A percentile compares a stretch with the other conserved stretches of the same genome.
Evolutionary conservation across 1,140 invertebrate species (phyloP).

Genomic region (Neotoxoptera formosana): DNA sequence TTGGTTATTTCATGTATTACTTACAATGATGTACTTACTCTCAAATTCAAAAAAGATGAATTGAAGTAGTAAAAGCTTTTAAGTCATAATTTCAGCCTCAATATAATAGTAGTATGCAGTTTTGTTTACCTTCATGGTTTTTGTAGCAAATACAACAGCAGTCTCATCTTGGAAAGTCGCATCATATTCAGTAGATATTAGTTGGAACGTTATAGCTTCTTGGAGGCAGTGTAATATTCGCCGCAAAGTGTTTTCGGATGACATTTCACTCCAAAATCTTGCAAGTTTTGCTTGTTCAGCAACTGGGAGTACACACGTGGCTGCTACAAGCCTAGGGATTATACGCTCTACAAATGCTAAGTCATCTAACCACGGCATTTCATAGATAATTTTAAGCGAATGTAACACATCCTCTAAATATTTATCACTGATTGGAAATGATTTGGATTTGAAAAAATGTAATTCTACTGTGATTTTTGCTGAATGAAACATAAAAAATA

Average conservation of each 20-base stretch:
- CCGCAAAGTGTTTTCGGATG: constrained; percentile 69
- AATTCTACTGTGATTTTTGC: constrained; percentile 50
- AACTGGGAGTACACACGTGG: constrained; percentile 75
- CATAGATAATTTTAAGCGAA: constrained; percentile 86
- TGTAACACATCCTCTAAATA: constrained; percentile 70
- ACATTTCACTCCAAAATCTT: constrained; percentile 74
- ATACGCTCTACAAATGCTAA: constrained; percentile 59
- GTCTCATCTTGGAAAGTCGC: constrained; percentile 84
- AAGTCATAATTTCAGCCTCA: not conserved
- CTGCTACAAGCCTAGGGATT: constrained; percentile 75
- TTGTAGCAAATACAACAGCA: constrained; percentile 80
- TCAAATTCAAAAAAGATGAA: not conserved
- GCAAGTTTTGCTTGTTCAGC: constrained; percentile 83
- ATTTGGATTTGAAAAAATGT: constrained; percentile 53
- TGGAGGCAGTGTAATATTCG: constrained; percentile 82
- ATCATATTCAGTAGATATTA: constrained; percentile 79
- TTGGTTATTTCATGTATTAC: not conserved
- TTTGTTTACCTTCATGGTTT: constrained; percentile 73
- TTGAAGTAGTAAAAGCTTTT: not conserved
- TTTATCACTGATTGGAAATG: constrained; percentile 47
- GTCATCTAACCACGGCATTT: constrained; percentile 80
- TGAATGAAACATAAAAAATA: constrained; percentile 29
- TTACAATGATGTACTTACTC: not conserved
- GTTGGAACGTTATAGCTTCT: constrained; percentile 82
- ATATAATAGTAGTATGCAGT: too few species aligned